Evolutionary conservation across 2,797 vertebrate species (phyloP), one percentile per base, ranked within the genome.

Genomic region (Parauchenoglanis ngamensis): DNA sequence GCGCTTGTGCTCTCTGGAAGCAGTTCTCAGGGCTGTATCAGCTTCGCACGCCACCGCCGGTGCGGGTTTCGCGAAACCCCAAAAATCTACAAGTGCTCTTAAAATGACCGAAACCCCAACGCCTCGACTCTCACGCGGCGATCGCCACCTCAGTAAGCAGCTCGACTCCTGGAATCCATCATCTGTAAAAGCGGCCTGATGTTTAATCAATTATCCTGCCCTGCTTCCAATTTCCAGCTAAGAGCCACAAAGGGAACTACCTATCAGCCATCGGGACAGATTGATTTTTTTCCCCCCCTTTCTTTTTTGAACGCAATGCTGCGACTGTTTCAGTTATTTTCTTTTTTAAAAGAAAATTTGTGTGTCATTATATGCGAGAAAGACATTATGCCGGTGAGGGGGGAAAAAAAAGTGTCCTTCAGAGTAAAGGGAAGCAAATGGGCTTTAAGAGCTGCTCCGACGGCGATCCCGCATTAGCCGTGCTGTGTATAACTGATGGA

Each of bases 141-240:
- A 88, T 76, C 65, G 83, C 81, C 81, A 59, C 75, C 87, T 76
- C 52, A 65, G 90, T 90, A 86, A 91, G 85, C 91, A 88, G 89
- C 89, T 89, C 88, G 93, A 91, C 87, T 90, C 76, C 85, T 86
- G 59, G 88, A 93, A 93, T 93, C 93, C 90, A 93, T 93, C 90
- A 91, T 92, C 91, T 88, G 89, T 92, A 94, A 94, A 91, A 94
- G 94, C 91, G 91, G 90, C 90, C 88, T 46, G 91, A 95, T 93
- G 90, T 92, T 94, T 94, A 94, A 95, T 95, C 94, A 95, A 94
- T 95, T 91, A 92, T 87, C 92, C 93, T 91, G 92, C 92, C 92
- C 91, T 81, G 90, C 90, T 92, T 91, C 91, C 92, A 93, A 91
- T 93, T 88, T 88, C 84, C 70, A 87, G 79, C 86, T 79, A 89